Percentiles rank a stretch among this genome's conserved stretches.
Evolutionary conservation across 2,888 invertebrate species (phyloP).

Genomic region (Tetragonisca angustula): DNA sequence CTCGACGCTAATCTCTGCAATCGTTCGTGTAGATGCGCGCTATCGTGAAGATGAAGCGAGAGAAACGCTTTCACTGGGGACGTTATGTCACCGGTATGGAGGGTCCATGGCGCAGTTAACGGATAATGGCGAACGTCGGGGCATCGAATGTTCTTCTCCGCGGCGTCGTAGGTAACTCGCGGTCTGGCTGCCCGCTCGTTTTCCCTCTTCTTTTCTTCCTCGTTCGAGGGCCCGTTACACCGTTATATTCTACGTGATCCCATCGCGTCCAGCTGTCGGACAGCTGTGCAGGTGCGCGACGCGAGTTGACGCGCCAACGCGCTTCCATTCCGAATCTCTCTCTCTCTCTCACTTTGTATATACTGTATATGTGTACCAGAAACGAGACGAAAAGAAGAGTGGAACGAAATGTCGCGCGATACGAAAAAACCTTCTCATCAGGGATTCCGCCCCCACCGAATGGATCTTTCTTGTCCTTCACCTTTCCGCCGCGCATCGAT

Average conservation of each 20-base stretch:
- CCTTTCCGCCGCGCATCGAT: not conserved
- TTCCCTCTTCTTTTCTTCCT: conserved; percentile 39
- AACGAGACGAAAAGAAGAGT: conserved; percentile 46
- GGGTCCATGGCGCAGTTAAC: not conserved
- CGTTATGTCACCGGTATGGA: not conserved
- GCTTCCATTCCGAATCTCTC: not conserved
- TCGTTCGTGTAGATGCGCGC: not conserved
- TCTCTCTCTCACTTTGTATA: no score
- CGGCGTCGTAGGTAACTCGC: not conserved
- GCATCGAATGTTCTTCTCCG: not conserved
- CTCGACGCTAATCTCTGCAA: rapidly evolving
- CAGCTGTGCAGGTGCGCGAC: conserved; percentile 64
- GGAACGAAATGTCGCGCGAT: conserved; percentile 34
- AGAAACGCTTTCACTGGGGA: conserved; percentile 1
- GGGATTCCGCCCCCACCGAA: not conserved
- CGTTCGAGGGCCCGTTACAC: conserved; percentile 59
- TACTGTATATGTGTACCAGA: not conserved
- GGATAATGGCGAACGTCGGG: conserved; percentile 4
- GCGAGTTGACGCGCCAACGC: conserved; percentile 30
- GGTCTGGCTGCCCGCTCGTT: not conserved
- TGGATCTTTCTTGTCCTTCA: not conserved
- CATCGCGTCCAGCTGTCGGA: conserved; percentile 73
- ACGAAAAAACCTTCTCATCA: conserved; percentile 18
- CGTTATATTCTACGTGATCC: conserved; percentile 74
- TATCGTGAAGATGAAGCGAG: not conserved